Evolutionary conservation across 1,140 invertebrate species (phyloP).

Genomic region (Coelopa frigida): DNA sequence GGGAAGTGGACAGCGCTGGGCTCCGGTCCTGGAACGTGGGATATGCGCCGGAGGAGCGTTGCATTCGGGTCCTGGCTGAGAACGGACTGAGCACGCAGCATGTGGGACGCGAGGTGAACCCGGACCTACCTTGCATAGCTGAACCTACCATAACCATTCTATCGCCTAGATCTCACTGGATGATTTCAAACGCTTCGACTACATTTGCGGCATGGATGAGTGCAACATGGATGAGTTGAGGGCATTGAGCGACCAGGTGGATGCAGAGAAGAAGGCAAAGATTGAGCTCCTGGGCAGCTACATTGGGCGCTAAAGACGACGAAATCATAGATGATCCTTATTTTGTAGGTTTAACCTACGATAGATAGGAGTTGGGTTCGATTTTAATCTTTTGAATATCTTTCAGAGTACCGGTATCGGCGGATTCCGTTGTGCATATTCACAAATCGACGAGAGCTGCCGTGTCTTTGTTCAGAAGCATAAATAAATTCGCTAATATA

Average conservation of each 20-base stretch:
- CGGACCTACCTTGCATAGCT: not conserved
- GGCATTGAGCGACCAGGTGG: conserved; percentile 49
- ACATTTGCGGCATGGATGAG: conserved; percentile 85
- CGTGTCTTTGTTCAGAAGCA: conserved; percentile 22
- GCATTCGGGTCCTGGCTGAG: conserved; percentile 54
- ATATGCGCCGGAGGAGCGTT: conserved; percentile 65
- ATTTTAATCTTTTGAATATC: not conserved
- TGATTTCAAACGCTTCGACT: conserved; percentile 76
- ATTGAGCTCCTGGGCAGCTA: conserved; percentile 71
- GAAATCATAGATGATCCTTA: conserved; percentile 80
- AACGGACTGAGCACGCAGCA: conserved; percentile 58
- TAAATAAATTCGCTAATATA: not conserved
- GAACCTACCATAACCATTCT: not conserved
- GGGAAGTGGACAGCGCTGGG: conserved; percentile 84
- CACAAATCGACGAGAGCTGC: conserved; percentile 31
- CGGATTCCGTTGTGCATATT: conserved; percentile 23
- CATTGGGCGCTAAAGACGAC: conserved; percentile 63
- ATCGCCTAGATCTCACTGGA: conserved; percentile 54
- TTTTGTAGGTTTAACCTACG: conserved; percentile 53
- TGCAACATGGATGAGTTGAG: conserved; percentile 65
- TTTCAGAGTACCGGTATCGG: conserved; percentile 26
- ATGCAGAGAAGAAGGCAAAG: conserved; percentile 52
- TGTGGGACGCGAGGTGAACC: conserved; percentile 55
- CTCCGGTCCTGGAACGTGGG: conserved; percentile 78
- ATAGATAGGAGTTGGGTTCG: not conserved